Evolutionary conservation across 2,113 vertebrate genomes (phyloP).

Genomic region (Ailuropoda melanoleuca): DNA sequence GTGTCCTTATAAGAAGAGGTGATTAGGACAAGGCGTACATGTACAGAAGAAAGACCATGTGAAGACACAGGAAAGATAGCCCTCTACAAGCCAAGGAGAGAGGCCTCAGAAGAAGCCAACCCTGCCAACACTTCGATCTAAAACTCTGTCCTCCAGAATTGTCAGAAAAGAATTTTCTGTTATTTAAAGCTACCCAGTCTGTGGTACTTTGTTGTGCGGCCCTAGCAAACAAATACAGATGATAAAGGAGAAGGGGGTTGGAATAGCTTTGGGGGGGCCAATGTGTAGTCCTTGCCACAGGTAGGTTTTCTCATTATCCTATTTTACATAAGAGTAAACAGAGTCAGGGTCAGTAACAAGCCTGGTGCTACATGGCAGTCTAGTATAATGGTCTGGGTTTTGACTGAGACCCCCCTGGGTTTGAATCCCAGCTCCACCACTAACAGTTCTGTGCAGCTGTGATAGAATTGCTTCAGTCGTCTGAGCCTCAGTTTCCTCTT

Average conservation of each 20-base stretch:
- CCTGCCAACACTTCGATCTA: background rate
- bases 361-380: rapidly evolving
- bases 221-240: background rate
- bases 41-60: background rate
- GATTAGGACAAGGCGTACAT: background rate
- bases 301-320: background rate
- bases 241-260: background rate
- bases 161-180: background rate
- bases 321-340: background rate
- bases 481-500: background rate
- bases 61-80: background rate
- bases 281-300: too few relatives aligned
- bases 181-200: background rate
- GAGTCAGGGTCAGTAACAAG: background rate
- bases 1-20: background rate
- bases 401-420: background rate
- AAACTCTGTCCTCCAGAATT: background rate
- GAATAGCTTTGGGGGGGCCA: background rate
- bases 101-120: background rate
- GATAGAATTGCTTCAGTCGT: background rate
- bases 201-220: background rate
- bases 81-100: background rate
- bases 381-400: background rate
- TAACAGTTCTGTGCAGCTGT: background rate
- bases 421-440: background rate